Conservation (phyloP, 2,888 invertebrate genomes). For the Asteroscopus sphinx region DNA sequence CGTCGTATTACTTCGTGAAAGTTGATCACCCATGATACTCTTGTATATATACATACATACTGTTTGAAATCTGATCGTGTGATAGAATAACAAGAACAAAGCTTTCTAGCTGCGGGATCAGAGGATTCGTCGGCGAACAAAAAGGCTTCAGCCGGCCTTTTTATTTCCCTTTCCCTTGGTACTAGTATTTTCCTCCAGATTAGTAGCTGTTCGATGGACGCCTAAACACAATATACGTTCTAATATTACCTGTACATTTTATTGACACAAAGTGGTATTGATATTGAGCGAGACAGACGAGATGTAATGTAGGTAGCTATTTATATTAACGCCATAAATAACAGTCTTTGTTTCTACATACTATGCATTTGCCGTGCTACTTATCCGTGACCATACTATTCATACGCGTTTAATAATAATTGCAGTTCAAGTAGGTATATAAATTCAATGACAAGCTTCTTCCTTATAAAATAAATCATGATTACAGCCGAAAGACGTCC, state of each 20-base stretch:
- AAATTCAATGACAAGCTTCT: too few relatives aligned
- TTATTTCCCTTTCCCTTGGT: conserved; percentile 43
- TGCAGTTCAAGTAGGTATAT: too few relatives aligned
- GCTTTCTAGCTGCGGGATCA: conserved; percentile 52
- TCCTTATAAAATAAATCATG: too few relatives aligned
- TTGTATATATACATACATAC: conserved; percentile 27
- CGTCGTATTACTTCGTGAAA: conserved; percentile 27
- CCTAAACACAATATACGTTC: conserved; percentile 14
- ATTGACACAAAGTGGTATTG: conserved; percentile 5
- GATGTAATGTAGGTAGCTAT: not conserved
- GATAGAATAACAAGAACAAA: conserved; percentile 54
- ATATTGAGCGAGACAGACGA: not conserved
- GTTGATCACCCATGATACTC: conserved; percentile 29
- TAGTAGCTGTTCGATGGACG: conserved; percentile 11
- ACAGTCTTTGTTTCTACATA: not conserved
- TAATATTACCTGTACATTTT: conserved; percentile 9
- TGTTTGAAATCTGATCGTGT: conserved; percentile 57
- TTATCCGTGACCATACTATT: too few relatives aligned
- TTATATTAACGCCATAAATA: not conserved
- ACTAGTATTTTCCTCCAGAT: conserved; percentile 3
- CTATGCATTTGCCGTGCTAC: not conserved
- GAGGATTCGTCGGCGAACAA: conserved; percentile 35
- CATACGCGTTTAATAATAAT: too few relatives aligned
- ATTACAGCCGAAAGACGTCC: too few relatives aligned
- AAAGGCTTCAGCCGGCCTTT: conserved; percentile 48